Conservation (phyloP, 2,113 vertebrate species). For the Puffinus mauretanicus region DNA sequence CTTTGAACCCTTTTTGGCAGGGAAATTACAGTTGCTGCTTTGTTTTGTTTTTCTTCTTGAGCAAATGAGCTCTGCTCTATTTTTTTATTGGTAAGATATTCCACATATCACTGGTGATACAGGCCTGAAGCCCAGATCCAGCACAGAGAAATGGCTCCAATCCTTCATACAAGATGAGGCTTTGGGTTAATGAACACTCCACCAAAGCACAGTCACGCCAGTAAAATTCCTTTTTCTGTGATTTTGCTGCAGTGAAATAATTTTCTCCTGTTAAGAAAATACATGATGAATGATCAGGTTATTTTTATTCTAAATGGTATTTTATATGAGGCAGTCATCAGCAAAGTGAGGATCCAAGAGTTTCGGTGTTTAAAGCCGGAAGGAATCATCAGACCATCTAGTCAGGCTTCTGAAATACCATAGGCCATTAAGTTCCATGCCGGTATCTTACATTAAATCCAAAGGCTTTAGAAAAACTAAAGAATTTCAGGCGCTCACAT, state of each 20-base stretch:
- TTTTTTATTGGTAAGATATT: not conserved
- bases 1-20: not conserved
- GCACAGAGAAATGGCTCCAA: not conserved
- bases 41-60: not conserved
- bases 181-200: not conserved
- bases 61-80: not conserved
- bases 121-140: not conserved
- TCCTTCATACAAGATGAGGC: not conserved
- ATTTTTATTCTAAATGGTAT: slow-evolving; percentile 13
- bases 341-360: not conserved
- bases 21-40: not conserved
- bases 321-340: not conserved
- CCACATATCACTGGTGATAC: not conserved
- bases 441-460: not conserved
- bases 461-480: slow-evolving; percentile 16
- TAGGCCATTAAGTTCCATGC: slow-evolving; percentile 11
- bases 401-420: slow-evolving; percentile 1
- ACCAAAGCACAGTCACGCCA: not conserved
- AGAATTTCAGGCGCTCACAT: not conserved
- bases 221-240: not conserved
- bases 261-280: not conserved
- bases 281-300: not conserved
- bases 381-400: not conserved
- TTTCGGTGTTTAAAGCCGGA: not conserved
- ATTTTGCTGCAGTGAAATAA: not conserved